Conservation (phyloP, 2,113 vertebrate species). For the Cephalophus harveyi region DNA sequence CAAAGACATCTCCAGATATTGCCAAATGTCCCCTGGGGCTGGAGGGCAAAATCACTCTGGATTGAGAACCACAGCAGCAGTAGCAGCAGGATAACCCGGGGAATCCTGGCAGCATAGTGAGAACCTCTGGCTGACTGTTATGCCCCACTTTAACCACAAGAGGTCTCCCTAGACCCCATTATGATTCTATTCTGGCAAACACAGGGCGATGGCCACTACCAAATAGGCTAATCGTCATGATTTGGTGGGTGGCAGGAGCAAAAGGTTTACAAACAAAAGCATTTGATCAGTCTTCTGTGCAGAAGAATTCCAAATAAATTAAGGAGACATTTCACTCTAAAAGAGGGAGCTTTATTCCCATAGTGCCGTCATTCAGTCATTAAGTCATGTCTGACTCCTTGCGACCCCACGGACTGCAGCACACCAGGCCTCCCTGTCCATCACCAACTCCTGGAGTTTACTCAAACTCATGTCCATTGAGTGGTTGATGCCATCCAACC, state of each 20-base stretch:
- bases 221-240: not conserved
- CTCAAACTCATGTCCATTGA: not conserved
- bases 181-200: not conserved
- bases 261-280: not conserved
- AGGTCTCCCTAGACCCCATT: constrained; percentile 63
- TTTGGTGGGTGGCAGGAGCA: not conserved
- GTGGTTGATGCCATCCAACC: not conserved
- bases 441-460: not conserved
- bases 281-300: not conserved
- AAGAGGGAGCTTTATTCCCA: not conserved
- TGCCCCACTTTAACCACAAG: constrained; percentile 4
- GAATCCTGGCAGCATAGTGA: fast-evolving
- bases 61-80: not conserved
- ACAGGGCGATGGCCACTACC: not conserved
- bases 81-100: not conserved
- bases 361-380: not conserved
- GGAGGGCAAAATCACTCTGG: not conserved
- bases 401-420: not conserved
- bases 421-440: not conserved
- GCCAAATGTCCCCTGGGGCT: not conserved
- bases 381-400: not conserved
- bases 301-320: not conserved
- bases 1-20: not conserved
- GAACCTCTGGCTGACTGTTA: not conserved
- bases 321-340: not conserved